Conservation (phyloP, 2,113 vertebrate species). For the Aix galericulata region DNA sequence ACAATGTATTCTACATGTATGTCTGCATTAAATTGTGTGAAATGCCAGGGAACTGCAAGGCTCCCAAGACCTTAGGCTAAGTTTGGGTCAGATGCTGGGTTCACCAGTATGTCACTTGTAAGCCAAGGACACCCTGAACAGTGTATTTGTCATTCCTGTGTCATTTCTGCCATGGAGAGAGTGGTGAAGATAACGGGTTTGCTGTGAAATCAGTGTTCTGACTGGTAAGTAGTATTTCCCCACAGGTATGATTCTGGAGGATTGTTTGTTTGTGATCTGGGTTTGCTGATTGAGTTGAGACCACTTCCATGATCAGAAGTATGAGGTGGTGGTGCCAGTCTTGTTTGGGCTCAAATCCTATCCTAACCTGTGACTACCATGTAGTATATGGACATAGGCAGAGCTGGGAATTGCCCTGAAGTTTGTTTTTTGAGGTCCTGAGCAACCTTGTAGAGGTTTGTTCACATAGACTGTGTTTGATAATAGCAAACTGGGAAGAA, state of each 20-base stretch:
- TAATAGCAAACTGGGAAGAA: not conserved
- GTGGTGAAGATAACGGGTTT: not conserved
- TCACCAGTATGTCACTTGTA: not conserved
- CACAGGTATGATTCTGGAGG: not conserved
- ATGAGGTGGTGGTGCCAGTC: not conserved
- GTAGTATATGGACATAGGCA: not conserved
- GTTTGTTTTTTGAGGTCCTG: not conserved
- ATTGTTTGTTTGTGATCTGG: not conserved
- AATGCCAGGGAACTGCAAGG: not conserved
- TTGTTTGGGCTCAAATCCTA: not conserved
- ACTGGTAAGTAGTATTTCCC: not conserved
- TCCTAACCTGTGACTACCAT: not conserved
- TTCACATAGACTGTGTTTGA: not conserved
- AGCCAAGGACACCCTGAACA: not conserved
- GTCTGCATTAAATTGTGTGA: not conserved
- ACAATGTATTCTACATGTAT: not conserved
- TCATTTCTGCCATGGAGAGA: not conserved
- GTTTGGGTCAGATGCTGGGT: not conserved
- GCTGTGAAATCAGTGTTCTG: not conserved
- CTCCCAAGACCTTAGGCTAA: not conserved
- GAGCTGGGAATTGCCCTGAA: not conserved
- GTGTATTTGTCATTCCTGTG: not conserved
- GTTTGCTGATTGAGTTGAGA: not conserved
- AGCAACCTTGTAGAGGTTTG: not conserved
- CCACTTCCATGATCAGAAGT: not conserved